Conservation (phyloP, 1,140 invertebrate species). For the Chymomyza costata region DNA sequence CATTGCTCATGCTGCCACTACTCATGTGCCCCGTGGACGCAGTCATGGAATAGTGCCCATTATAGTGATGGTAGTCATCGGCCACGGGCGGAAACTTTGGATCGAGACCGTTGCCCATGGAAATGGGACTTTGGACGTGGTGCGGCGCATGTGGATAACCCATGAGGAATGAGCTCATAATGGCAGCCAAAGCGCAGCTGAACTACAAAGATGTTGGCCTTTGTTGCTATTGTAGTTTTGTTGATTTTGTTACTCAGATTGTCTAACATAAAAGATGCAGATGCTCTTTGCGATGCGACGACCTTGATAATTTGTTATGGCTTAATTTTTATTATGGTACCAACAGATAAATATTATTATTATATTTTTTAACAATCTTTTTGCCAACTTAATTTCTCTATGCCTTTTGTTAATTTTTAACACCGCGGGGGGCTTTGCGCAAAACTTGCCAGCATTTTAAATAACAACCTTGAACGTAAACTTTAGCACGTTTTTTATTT, state of each 20-base stretch:
- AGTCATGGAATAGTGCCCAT: constrained; percentile 71
- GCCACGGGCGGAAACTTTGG: constrained; percentile 74
- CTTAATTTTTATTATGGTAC: background rate
- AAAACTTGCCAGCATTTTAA: constrained; percentile 1
- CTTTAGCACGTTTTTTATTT: background rate
- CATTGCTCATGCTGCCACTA: constrained; percentile 23
- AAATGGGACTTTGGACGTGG: constrained; percentile 75
- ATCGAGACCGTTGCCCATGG: constrained; percentile 67
- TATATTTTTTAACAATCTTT: background rate
- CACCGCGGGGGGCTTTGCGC: constrained; percentile 9
- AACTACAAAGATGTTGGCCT: background rate
- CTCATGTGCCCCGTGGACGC: constrained; percentile 69
- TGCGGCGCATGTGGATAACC: constrained; percentile 76
- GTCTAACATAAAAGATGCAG: no score
- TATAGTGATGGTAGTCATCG: constrained; percentile 74
- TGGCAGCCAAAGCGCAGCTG: background rate
- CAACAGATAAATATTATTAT: background rate
- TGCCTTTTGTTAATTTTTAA: constrained; percentile 5
- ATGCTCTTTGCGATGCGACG: background rate
- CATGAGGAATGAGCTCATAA: constrained; percentile 75
- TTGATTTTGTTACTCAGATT: no score
- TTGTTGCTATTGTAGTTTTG: background rate
- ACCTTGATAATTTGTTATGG: constrained; percentile 1
- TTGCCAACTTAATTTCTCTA: no score
- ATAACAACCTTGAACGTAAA: background rate